Base-by-base conservation (phyloP, 2,113 vertebrate genomes). In the Marmota flaviventris region DNA sequence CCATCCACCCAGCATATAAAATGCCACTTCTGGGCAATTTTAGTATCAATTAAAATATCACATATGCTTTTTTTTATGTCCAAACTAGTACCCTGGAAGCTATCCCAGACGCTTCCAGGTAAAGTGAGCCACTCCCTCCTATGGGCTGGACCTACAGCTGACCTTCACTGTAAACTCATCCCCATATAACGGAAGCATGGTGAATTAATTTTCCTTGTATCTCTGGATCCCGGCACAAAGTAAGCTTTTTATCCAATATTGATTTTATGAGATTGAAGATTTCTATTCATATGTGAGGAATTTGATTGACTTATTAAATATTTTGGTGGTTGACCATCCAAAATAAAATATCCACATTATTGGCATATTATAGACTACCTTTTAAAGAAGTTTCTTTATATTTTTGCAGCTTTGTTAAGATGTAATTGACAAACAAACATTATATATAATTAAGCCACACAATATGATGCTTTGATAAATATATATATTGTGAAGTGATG, bases 101-200 rank as follows among this genome's bases (percentile, higher is more conserved):
- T 32, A 65, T 3, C n/a, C 5, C 63, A 16, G 3, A 48, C 27
- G 29, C 24, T n/a, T 14, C 37, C 25, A 85, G 24, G 70, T 92
- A 37, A 69, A 65, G 27, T 61, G n/a, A 9, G 3, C 27, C 63
- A 53, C 7, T 5, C 27, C 2, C 34, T 51, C 20, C 4, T 20
- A 27, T 14, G 7, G 2, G 24, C 11, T 37, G 25, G 29, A 18
- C 1, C 1, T 34, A 11, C 27, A 29, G 29, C 37, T 1, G 2
- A 32, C 14, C 20, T 45, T 48, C 9, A 32, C 42, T 25, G 32
- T 0, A 58, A 78, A 20, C 27, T 48, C 8, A 34, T 2, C 12
- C 39, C 0, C 2, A 42, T 3, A 67, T 4, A 12, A 24, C 1
- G 12, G 51, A 45, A 37, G 32, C 77, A 39, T 25, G 75, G 45